These are phyloP conservation scores for Noctilio leporinus DNA, from an alignment of 2,113 vertebrate species.

Conservation along the genomic window DNA sequence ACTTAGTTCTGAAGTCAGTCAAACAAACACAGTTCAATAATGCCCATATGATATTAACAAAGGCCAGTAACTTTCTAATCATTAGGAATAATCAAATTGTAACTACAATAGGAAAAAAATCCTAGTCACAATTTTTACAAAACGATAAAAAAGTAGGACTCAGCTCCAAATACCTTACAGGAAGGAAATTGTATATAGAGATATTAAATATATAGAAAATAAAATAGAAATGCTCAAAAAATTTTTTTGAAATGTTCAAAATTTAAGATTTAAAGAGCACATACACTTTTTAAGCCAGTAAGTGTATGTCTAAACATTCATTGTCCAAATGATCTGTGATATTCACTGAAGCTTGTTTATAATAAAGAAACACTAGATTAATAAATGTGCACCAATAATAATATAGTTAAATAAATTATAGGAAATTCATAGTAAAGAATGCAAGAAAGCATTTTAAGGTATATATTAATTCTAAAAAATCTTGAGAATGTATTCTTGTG, in stretches of 20 bases:
- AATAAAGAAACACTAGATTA: not conserved
- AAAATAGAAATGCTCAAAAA: not conserved
- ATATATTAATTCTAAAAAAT: not conserved
- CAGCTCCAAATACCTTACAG: not conserved
- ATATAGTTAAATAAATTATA: not conserved
- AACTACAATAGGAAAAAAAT: not conserved
- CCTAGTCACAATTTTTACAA: not conserved
- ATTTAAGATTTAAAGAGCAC: not conserved
- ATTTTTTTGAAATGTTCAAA: not conserved
- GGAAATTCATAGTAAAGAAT: not conserved
- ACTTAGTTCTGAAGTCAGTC: not conserved
- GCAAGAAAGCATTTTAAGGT: not conserved
- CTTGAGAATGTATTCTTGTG: not conserved
- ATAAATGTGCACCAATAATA: not conserved
- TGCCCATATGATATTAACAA: not conserved
- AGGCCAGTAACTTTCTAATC: not conserved
- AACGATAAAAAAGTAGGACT: not conserved
- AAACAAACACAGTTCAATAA: not conserved
- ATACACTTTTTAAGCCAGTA: not conserved
- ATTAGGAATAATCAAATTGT: not conserved
- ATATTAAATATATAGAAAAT: not conserved
- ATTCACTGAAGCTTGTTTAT: not conserved
- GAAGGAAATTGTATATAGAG: not conserved
- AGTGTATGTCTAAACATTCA: not conserved
- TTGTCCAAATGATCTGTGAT: not conserved